Evolutionary conservation across 2,797 vertebrate genomes (phyloP), one percentile per base, ranked within the genome.

Genomic region (Benthosema pterotum): DNA sequence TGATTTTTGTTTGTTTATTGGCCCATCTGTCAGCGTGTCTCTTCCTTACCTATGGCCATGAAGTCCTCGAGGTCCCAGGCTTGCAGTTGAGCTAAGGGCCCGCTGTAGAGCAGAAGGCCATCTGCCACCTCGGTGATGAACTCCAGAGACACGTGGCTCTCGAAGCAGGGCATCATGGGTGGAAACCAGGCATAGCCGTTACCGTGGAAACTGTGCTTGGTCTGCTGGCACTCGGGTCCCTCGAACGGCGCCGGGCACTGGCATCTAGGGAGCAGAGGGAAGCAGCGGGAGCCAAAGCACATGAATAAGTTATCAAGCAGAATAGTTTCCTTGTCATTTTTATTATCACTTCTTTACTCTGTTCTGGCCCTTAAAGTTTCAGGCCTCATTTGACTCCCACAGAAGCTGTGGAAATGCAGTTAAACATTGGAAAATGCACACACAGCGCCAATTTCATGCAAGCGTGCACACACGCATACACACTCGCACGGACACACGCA

Each of bases 191-290:
- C 92, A 80, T 94, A 95, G 77, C 95, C 94, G 77, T 93, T 91
- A 77, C 93, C 92, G 62, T 91, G 92, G 93, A 95, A 95, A 91
- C 92, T 94, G 84, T 89, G 94, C 77, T 94, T 93, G 65, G 93
- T 94, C 82, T 94, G 93, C 84, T 95, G 93, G 89, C 94, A 96
- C 55, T 95, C 92, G 0, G 94, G 91, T 50, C 94, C 95, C n/a
- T 94, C 91, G 22, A 92, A 94, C 3, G 89, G 92, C 61, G 92
- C 70, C 7, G 91, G 88, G 78, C 94, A 96, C 49, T 91, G 92
- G 84, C 94, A 95, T 85, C 94, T 95, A 72, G 72, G 71, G 60
- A 67, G 60, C 28, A 71, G 16, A 63, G 17, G 51, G 58, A 65
- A 74, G 48, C n/a, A 74, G 49, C n/a, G 61, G 69, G 45, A 74